These are phyloP conservation scores for Syngnathoides biaculeatus DNA, from an alignment of 2,113 vertebrate species.

Conservation along the genomic window DNA sequence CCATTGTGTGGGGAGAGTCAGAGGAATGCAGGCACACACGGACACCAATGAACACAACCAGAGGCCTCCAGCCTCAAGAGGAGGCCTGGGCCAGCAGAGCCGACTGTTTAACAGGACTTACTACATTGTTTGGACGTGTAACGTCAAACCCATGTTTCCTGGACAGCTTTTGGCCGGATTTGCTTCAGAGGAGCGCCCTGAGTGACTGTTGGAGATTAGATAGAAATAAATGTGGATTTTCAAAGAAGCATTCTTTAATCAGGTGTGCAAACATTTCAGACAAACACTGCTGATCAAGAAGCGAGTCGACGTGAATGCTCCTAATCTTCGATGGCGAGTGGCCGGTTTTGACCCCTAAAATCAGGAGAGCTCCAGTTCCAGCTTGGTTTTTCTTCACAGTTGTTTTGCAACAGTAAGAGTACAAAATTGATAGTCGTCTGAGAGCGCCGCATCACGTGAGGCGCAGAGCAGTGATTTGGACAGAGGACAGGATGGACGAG, in stretches of 20 bases:
- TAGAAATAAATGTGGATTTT: slow-evolving; percentile 12
- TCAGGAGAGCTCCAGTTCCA: slow-evolving; percentile 49
- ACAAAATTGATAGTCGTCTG: slow-evolving; percentile 33
- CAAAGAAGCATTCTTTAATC: slow-evolving; percentile 15
- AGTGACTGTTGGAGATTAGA: slow-evolving; percentile 40
- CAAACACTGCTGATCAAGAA: slow-evolving; percentile 18
- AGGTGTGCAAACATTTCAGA: slow-evolving; percentile 28
- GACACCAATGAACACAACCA: slow-evolving; percentile 66
- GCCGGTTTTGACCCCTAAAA: slow-evolving; percentile 52
- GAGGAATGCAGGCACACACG: slow-evolving; percentile 67
- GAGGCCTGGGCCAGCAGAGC: slow-evolving; percentile 27
- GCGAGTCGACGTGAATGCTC: slow-evolving; percentile 15
- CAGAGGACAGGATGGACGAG: slow-evolving; percentile 65
- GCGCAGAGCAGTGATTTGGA: slow-evolving; percentile 52
- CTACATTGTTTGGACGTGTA: slow-evolving; percentile 32
- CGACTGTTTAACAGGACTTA: slow-evolving; percentile 28
- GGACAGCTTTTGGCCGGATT: slow-evolving; percentile 13
- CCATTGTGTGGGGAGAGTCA: slow-evolving; percentile 68
- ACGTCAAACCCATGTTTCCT: slow-evolving; percentile 36
- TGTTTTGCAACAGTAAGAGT: slow-evolving; percentile 59
- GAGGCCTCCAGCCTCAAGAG: slow-evolving; percentile 51
- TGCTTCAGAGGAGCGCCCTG: slow-evolving; percentile 20
- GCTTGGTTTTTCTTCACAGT: slow-evolving; percentile 35
- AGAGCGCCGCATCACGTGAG: slow-evolving; percentile 61
- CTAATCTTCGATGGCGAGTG: slow-evolving; percentile 34